Base-by-base conservation (phyloP, 2,797 vertebrate species). In the Sebastes taczanowskii region DNA sequence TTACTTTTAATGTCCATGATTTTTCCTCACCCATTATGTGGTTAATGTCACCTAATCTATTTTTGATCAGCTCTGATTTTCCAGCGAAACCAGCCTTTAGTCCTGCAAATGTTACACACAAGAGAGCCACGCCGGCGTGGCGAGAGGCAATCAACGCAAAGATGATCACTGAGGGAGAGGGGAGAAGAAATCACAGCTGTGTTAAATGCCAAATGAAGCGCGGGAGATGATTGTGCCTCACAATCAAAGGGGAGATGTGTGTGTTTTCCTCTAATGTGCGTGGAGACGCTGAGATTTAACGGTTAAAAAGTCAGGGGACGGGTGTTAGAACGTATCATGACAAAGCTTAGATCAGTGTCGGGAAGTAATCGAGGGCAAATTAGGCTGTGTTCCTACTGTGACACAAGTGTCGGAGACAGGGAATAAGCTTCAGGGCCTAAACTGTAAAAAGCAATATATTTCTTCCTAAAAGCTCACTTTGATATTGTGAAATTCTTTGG, bases 141-240 rank as follows among this genome's bases (percentile, higher is more conserved):
- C 30, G 1, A 83, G 89, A 87, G 70, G 83, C 89, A 91, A 91
- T 92, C 89, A 88, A 55, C 42, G 30, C 71, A 13, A 72, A 78
- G 61, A 78, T 60, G 78, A 91, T 86, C 75, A 78, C 67, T 59
- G 82, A 73, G 73, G 58, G 65, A 65, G 75, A 76, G 29, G 59
- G 42, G 59, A 68, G 65, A 70, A 79, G 62, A 82, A 83, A 87
- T 89, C 88, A 82, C 82, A 89, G 91, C 89, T 88, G 89, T 89
- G 87, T 90, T 92, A 95, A 95, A 95, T 92, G 93, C 84, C 94
- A 94, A 93, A 92, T 90, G 82, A 93, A 87, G 87, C 71, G 11
- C 23, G 16, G 71, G 85, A 82, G 88, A 88, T 88, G 85, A 91
- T 88, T 89, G 87, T 85, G 78, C 86, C 80, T 74, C 86, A 88